Conservation (phyloP, 2,888 invertebrate genomes). For the Dexiosoma caninum region DNA sequence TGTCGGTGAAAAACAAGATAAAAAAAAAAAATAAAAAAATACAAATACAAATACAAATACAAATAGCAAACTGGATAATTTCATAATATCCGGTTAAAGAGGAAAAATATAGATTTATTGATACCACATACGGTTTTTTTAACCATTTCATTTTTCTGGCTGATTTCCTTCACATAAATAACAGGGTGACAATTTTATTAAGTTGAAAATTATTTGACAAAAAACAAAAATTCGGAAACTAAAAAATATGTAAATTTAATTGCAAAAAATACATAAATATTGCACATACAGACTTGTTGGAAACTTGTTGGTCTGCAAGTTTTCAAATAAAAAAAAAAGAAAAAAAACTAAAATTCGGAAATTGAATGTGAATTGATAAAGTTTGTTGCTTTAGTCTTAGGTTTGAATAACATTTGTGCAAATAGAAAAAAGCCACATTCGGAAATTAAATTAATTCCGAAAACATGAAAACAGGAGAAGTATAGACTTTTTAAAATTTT, state of each 20-base stretch:
- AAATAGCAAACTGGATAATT: slow-evolving; percentile 44
- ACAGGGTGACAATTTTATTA: slow-evolving; percentile 21
- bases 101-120: slow-evolving; percentile 55
- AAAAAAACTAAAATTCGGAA: background rate
- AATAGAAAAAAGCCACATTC: background rate
- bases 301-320: background rate
- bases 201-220: background rate
- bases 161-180: slow-evolving; percentile 17
- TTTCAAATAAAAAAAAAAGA: background rate
- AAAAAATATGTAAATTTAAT: slow-evolving; percentile 6
- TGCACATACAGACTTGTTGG: background rate
- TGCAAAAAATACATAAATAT: background rate
- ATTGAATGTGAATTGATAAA: background rate
- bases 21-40: background rate
- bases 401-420: background rate
- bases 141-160: background rate
- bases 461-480: no score
- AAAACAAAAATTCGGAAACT: background rate
- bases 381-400: background rate
- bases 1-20: background rate
- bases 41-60: no score
- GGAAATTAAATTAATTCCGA: background rate
- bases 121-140: slow-evolving; percentile 35
- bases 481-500: no score
- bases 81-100: slow-evolving; percentile 59